These are phyloP conservation scores for Protonibea diacanthus DNA, from an alignment of 2,797 vertebrate genomes.

Conservation along the genomic window DNA sequence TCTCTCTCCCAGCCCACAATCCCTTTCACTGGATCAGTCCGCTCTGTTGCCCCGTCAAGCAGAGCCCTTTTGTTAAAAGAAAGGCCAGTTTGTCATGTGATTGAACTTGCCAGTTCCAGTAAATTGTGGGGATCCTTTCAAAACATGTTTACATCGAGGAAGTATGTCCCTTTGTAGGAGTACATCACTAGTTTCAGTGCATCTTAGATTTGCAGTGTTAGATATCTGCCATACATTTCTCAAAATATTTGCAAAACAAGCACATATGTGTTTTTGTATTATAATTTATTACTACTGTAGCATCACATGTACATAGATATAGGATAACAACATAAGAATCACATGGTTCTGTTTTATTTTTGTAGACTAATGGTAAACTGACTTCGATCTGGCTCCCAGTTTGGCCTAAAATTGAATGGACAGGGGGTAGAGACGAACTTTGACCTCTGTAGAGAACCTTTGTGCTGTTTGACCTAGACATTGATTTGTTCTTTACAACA, in stretches of 20 bases:
- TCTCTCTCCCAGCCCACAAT: constrained; percentile 73
- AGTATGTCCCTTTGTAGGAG: constrained; percentile 10
- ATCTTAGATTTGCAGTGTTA: constrained; percentile 13
- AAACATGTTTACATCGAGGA: constrained; percentile 34
- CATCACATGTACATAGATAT: not conserved
- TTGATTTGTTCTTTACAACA: constrained; percentile 88
- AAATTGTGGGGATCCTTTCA: constrained; percentile 24
- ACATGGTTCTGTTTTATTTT: constrained; percentile 39
- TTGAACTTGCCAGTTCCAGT: constrained; percentile 43
- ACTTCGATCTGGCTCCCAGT: constrained; percentile 66
- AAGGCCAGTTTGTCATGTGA: constrained; percentile 67
- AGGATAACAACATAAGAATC: constrained; percentile 2
- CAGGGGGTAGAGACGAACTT: constrained; percentile 82
- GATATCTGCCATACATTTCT: not conserved
- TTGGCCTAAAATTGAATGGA: constrained; percentile 75
- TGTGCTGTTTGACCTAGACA: constrained; percentile 88
- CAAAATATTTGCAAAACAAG: not conserved
- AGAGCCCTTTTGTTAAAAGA: constrained; percentile 70
- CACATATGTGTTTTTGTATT: not conserved
- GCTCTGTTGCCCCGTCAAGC: constrained; percentile 72
- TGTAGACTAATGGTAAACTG: constrained; percentile 37
- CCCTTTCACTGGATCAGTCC: constrained; percentile 77
- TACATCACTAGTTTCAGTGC: constrained; percentile 14
- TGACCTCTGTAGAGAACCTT: constrained; percentile 88
- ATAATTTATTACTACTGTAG: not conserved